Evolutionary conservation across 2,113 vertebrate genomes (phyloP), one percentile per base, ranked within the genome.

Genomic region (Lamprotornis superbus): DNA sequence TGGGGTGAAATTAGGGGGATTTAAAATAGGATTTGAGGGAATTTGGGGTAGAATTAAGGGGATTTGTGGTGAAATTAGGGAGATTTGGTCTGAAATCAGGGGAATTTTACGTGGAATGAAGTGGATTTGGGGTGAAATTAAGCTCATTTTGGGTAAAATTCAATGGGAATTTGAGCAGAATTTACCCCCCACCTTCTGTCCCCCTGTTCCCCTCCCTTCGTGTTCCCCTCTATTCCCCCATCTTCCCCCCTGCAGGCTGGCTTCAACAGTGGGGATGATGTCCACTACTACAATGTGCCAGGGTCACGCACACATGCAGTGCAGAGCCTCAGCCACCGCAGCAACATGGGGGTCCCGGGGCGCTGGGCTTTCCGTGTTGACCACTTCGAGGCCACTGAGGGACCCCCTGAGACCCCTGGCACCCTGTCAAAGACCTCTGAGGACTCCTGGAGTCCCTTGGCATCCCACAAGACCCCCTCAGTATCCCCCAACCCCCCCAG

Each of bases 361-460:
- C 44, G 77, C 31, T 97, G 94, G 92, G 46, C 77, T 57, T 97
- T 96, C 75, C 35, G 50, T 12, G 91, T 93, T 0, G 87, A 96
- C 10, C 7, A 55, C 3, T 91, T 83, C 2, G 21, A 25, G 22
- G 61, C 83, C 53, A 87, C 69, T 5, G 90, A 52, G 44, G 42
- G 20, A 33, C 85, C 84, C 31, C 91, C 65, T 0, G 22, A 37
- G 60, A 59, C 68, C 5, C 21, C 52, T 57, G 31, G 12, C 4
- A 50, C 31, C 17, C 10, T 23, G 10, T 9, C 39, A 46, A 69
- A 24, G n/a, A 40, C 49, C 11, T 5, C 85, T 28, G 24, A n/a
- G 16, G 22, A 13, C 9, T 11, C 73, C 44, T 37, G 61, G 71
- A 76, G 25, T 53, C 30, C 64, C 8, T 27, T 25, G 2, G 21